Base-by-base conservation (phyloP, 2,888 invertebrate genomes). In the Epirrita christyi region DNA sequence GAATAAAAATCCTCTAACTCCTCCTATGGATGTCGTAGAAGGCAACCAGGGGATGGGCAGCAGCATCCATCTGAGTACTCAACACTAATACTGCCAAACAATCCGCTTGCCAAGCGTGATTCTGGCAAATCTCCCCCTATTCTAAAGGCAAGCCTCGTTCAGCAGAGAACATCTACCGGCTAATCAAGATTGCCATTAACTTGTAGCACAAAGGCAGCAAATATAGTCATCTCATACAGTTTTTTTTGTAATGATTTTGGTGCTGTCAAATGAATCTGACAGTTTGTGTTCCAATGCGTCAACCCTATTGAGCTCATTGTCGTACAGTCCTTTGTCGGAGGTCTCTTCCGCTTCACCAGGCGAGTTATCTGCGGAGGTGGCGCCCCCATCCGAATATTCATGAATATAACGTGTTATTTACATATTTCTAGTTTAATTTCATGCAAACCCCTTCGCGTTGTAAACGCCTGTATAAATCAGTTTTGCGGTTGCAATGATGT, bases 301-400 rank as follows among this genome's bases (percentile, higher is more conserved):
- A 59, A 42, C 87, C 87, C 87, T 87, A 81, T 9, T 60, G 64
- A 67, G 78, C 78, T 87, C 86, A 86, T 88, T 86, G 88, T 90
- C 83, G 78, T 82, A 64, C 62, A 87, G 82, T 82, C 85, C 88
- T 88, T 86, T 88, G 88, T 86, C 80, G 84, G 81, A 83, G 85
- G 82, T 83, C 83, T 85, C 85, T 90, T 88, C 88, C 88, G 90
- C 84, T 80, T 81, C 86, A 88, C 83, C 80, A 86, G 84, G 78
- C 82, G 77, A 79, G 80, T 77, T 87, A 86, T 85, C 84, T 85
- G 73, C 70, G 70, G 77, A 79, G 78, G 80, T 78, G 74, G 75
- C 75, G 72, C 77, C 69, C 76, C 73, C 76, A 76, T 70, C 75
- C 73, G 78, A 81, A 80, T 82, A 81, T 80, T 81, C 79, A 80